phyloP scores from a whole-genome alignment of 2,797 vertebrate genomes.

The Carapus acus region DNA sequence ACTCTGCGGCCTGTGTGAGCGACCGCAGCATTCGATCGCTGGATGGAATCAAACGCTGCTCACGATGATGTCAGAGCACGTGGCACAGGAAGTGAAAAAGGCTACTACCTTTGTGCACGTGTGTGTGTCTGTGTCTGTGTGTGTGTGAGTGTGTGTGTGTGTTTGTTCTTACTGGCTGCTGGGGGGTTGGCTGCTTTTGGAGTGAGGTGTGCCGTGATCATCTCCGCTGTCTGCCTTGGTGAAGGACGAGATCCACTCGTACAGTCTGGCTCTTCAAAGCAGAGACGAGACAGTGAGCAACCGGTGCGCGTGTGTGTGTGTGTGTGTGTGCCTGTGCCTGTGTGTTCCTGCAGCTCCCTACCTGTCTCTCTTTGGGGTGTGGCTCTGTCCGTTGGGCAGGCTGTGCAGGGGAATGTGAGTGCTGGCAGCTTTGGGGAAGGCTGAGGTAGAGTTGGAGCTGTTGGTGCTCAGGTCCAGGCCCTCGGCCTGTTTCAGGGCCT shows the following conservation, averaged over 20 bases:
- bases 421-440: constrained; percentile 90
- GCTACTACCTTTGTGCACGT: constrained; percentile 18
- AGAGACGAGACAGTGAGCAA: constrained; percentile 53
- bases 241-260: constrained; percentile 82
- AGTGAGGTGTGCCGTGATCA: constrained; percentile 73
- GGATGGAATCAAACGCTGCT: constrained; percentile 15
- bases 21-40: constrained; percentile 20
- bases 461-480: constrained; percentile 95
- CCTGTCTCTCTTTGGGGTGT: constrained; percentile 98
- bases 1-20: constrained; percentile 1
- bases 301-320: background rate
- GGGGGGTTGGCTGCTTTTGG: constrained; percentile 73
- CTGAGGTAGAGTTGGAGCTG: constrained; percentile 98
- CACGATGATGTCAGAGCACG: constrained; percentile 23
- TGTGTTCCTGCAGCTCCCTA: constrained; percentile 42
- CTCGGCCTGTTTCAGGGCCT: constrained; percentile 88
- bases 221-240: constrained; percentile 77
- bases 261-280: constrained; percentile 78
- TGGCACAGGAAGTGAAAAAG: constrained; percentile 32
- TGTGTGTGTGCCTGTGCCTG: constrained; percentile 4
- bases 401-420: constrained; percentile 90
- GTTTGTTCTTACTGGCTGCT: constrained; percentile 73
- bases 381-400: constrained; percentile 93
- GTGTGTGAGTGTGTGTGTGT: constrained; percentile 27
- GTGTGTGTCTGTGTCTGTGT: constrained; percentile 18